These are phyloP conservation scores for Lophius americanus DNA, from an alignment of 2,797 vertebrate genomes.

Conservation along the genomic window DNA sequence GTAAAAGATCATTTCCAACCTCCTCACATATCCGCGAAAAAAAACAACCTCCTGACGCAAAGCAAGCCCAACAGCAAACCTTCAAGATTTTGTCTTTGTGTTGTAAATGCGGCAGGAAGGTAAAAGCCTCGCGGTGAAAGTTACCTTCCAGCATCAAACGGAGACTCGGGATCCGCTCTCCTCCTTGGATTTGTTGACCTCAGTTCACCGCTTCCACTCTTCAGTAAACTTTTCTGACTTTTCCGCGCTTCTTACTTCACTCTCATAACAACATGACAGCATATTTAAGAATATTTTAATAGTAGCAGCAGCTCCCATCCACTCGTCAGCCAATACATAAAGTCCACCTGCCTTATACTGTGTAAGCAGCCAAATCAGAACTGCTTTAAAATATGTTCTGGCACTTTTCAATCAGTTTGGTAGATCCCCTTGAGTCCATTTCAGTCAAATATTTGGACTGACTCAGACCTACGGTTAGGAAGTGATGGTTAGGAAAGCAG, in stretches of 20 bases:
- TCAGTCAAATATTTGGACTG: no score
- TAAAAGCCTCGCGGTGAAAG: slow-evolving; percentile 39
- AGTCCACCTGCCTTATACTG: no score
- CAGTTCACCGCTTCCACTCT: slow-evolving; percentile 26
- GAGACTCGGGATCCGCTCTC: slow-evolving; percentile 15
- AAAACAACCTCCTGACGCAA: slow-evolving; percentile 42
- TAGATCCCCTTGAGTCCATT: no score
- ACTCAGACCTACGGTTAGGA: no score
- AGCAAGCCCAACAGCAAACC: slow-evolving; percentile 31
- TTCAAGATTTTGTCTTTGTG: slow-evolving; percentile 50
- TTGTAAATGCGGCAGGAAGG: slow-evolving; percentile 48
- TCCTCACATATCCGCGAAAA: slow-evolving; percentile 52
- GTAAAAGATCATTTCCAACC: slow-evolving; percentile 54
- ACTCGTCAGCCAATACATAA: no score
- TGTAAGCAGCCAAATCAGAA: no score
- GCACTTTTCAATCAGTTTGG: no score
- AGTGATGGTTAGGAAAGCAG: no score
- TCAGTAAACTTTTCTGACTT: slow-evolving; percentile 49
- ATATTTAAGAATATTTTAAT: slow-evolving; percentile 3
- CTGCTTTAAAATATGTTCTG: no score
- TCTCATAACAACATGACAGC: slow-evolving; percentile 20
- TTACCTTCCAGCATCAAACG: slow-evolving; percentile 39
- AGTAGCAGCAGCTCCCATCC: neutral
- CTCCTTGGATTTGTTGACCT: slow-evolving; percentile 29
- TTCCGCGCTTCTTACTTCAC: slow-evolving; percentile 27